Conservation (phyloP, 2,797 vertebrate species). For the Limosa lapponica region DNA sequence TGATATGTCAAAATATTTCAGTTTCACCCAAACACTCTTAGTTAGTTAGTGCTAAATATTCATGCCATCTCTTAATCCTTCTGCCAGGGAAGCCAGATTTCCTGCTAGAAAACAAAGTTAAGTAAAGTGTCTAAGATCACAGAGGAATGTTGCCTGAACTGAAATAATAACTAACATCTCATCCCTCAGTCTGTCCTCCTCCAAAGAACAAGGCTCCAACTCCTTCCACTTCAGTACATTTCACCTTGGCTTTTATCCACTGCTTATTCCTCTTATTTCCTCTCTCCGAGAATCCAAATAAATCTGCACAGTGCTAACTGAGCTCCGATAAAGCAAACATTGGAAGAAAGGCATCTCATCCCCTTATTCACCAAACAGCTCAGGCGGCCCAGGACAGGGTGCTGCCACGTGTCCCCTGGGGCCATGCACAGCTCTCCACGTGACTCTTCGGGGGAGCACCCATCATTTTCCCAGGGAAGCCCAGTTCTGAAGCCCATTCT, state of each 20-base stretch:
- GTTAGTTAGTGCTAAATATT: constrained; percentile 36
- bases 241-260: constrained; percentile 40
- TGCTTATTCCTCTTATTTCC: constrained; percentile 25
- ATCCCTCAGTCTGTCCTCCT: neutral
- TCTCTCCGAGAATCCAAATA: neutral
- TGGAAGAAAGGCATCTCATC: neutral
- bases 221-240: neutral
- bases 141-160: neutral
- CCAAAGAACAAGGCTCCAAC: neutral
- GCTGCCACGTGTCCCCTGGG: rapidly evolving
- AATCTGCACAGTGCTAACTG: neutral
- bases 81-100: constrained; percentile 15
- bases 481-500: neutral
- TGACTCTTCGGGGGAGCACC: neutral
- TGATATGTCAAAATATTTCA: constrained; percentile 58
- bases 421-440: rapidly evolving
- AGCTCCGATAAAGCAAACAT: neutral
- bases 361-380: neutral
- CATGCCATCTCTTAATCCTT: neutral
- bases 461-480: neutral
- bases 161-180: constrained; percentile 26
- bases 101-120: neutral
- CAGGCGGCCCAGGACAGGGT: rapidly evolving
- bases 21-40: constrained; percentile 38
- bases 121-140: constrained; percentile 4